These are phyloP conservation scores for Anolis sagrei DNA, from an alignment of 2,113 vertebrate genomes.

Conservation along the genomic window DNA sequence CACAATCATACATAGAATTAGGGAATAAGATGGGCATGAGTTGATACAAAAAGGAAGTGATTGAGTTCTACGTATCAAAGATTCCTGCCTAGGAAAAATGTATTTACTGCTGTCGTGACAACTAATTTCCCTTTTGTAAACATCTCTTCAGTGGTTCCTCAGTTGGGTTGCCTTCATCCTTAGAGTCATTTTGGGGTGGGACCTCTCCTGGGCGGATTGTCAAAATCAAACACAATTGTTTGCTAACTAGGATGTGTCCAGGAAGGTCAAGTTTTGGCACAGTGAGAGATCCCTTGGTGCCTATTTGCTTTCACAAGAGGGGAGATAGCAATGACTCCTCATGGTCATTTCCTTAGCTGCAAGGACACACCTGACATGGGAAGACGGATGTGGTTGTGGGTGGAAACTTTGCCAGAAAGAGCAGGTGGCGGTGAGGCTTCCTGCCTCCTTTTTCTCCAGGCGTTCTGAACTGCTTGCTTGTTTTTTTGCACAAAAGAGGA, in stretches of 20 bases:
- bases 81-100: not conserved
- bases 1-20: too few relatives aligned
- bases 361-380: not conserved
- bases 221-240: constrained; percentile 3
- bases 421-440: not conserved
- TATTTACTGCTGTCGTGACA: too few relatives aligned
- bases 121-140: not conserved
- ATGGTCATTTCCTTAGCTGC: not conserved
- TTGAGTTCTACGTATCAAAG: not conserved
- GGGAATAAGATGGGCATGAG: too few relatives aligned
- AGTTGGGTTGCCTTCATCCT: not conserved
- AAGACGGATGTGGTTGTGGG: not conserved
- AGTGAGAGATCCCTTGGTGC: not conserved
- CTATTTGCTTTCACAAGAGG: not conserved
- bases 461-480: not conserved
- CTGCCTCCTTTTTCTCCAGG: not conserved
- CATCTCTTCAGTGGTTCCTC: not conserved
- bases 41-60: not conserved
- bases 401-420: not conserved
- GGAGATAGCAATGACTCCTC: not conserved
- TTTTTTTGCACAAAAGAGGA: not conserved
- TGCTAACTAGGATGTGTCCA: constrained; percentile 23
- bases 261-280: too few relatives aligned
- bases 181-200: not conserved
- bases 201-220: not conserved